Base-by-base conservation (phyloP, 2,113 vertebrate genomes). In the Hyperoodon ampullatus region DNA sequence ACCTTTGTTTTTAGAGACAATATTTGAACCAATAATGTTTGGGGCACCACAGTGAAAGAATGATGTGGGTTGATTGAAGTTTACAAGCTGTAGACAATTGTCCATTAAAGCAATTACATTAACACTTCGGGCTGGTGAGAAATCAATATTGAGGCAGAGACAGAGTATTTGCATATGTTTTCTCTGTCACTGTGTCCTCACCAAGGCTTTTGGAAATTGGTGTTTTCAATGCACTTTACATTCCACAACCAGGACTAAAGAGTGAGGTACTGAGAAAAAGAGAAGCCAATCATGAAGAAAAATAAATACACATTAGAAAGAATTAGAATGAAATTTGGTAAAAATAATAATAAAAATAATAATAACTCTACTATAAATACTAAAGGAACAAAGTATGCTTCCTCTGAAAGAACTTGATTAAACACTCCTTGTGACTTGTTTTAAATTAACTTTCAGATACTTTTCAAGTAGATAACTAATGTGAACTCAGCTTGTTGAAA, bases 141-240 rank as follows among this genome's bases (percentile, higher is more conserved):
- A 98, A 98, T 98, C 96, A 95, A 92, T 98, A 97, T 6, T 33
- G 89, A 94, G 77, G 92, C 88, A 96, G 74, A 85, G 10, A 75
- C 23, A 80, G 74, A 83, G 93, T 74, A 96, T 96, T 95, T 98
- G 35, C 68, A 26, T 93, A 24, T 92, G 44, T 89, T 87, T 71
- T 86, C 71, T 81, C 33, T 50, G 3, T 81, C 3, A 39, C 50
- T 39, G 21, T 21, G 82, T 91, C 16, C 7, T 96, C 39, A 83
- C 14, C 15, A 66, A 71, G 60, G 26, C 39, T 92, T 97, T 94
- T 61, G 95, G 50, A 94, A 97, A 93, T 75, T 95, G 23, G 66
- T 96, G 9, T 86, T 98, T 97, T 95, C 93, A 97, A 96, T 88
- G 5, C 28, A 88, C 50, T 96, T 97, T 92, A 77, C 9, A 93